These are phyloP conservation scores for Tiaroga cobitis DNA, from an alignment of 2,797 vertebrate genomes.

Conservation along the genomic window DNA sequence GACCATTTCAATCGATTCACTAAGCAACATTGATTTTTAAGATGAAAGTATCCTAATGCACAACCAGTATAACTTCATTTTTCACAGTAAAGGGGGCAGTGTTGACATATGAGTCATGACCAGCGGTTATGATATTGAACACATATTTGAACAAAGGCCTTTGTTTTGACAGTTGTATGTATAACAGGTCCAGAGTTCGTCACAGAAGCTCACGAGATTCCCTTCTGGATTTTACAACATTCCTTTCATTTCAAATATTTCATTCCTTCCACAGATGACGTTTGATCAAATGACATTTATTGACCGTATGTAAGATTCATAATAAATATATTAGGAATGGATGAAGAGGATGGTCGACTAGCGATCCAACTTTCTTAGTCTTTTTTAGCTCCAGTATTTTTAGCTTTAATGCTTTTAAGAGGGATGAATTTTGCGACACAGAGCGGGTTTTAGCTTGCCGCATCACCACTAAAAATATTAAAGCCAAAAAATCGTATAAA, in stretches of 20 bases:
- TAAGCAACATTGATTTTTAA: background rate
- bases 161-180: background rate
- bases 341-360: background rate
- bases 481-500: background rate
- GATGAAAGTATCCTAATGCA: background rate
- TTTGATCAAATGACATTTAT: background rate
- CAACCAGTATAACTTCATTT: background rate
- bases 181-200: background rate
- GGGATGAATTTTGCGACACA: background rate
- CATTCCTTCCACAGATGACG: background rate
- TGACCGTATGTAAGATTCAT: background rate
- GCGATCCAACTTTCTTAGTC: background rate
- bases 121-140: background rate
- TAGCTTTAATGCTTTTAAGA: slow-evolving; percentile 2
- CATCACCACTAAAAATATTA: background rate
- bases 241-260: background rate
- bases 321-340: background rate
- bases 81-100: background rate
- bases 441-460: background rate
- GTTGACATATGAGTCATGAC: background rate
- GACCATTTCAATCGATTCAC: background rate
- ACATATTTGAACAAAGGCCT: background rate
- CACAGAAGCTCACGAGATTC: background rate
- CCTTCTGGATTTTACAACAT: background rate
- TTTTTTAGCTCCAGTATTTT: background rate